Percentiles rank a stretch among this genome's conserved stretches.
Evolutionary conservation across 1,140 invertebrate genomes (phyloP).

Genomic region (Eupeodes corollae): DNA sequence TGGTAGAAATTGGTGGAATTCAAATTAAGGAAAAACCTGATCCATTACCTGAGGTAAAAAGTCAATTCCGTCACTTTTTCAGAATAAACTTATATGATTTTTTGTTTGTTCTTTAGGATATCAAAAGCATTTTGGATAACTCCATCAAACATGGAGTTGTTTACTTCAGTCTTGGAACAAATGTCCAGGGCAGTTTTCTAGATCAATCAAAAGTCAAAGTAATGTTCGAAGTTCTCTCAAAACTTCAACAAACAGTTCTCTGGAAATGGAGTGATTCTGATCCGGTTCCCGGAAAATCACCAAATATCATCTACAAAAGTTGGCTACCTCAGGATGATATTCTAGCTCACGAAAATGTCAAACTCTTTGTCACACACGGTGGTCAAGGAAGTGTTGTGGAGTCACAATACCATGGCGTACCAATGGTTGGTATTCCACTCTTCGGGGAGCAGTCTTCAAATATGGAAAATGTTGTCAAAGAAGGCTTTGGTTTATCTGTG

Average conservation of each 20-base stretch:
- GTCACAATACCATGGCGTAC: constrained; percentile 37
- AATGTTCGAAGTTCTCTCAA: constrained; percentile 37
- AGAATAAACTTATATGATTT: constrained; percentile 1
- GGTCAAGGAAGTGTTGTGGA: constrained; percentile 42
- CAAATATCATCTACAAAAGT: constrained; percentile 43
- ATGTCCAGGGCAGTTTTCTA: constrained; percentile 32
- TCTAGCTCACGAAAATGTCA: constrained; percentile 36
- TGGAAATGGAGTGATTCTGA: constrained; percentile 39
- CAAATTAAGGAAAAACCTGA: constrained; percentile 24
- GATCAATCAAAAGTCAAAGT: constrained; percentile 23
- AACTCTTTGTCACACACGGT: constrained; percentile 42
- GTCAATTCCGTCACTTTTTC: constrained; percentile 1
- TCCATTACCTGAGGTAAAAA: constrained; percentile 23
- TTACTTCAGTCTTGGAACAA: constrained; percentile 47
- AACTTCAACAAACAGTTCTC: constrained; percentile 37
- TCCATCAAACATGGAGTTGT: constrained; percentile 39
- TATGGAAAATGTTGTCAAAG: constrained; percentile 3
- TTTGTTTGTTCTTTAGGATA: constrained; percentile 27
- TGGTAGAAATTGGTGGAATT: constrained; percentile 32
- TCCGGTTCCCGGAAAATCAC: constrained; percentile 31
- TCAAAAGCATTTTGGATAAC: constrained; percentile 39
- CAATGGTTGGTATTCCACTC: constrained; percentile 38
- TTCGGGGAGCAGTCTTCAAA: constrained; percentile 23
- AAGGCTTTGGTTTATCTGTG: constrained; percentile 20
- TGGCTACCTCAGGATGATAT: constrained; percentile 47